Evolutionary conservation across 2,797 vertebrate genomes (phyloP).

Genomic region (Borostomias antarcticus): DNA sequence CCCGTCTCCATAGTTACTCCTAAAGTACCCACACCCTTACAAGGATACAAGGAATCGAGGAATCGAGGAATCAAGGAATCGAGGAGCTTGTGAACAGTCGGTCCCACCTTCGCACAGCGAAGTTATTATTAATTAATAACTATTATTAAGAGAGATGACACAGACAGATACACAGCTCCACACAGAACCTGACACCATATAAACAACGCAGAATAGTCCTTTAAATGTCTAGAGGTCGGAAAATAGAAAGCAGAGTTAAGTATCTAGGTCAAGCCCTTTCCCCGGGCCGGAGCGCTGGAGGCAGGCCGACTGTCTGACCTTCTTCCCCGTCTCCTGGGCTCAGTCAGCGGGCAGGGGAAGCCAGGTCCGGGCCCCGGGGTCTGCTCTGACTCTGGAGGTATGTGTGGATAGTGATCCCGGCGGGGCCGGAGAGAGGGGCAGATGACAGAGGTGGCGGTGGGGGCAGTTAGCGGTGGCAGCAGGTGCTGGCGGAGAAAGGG

Average conservation of each 20-base stretch:
- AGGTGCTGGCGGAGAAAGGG: conserved; percentile 41
- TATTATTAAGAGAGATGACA: neutral
- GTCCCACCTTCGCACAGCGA: neutral
- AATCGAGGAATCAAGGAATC: too few relatives aligned
- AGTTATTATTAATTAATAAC: neutral
- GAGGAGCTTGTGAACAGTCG: too few relatives aligned
- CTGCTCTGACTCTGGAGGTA: neutral
- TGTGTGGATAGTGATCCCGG: neutral
- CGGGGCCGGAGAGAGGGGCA: neutral
- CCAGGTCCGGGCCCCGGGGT: conserved; percentile 17
- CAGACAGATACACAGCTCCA: neutral
- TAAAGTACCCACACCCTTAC: too few relatives aligned
- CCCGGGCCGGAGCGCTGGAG: conserved; percentile 7
- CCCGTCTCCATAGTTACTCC: too few relatives aligned
- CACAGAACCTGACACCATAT: conserved; percentile 7
- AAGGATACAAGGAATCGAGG: too few relatives aligned
- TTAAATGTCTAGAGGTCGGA: conserved; percentile 1
- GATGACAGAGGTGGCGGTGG: conserved; percentile 3
- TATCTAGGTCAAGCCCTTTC: conserved; percentile 3
- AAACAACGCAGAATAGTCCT: neutral
- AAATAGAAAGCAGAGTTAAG: conserved; percentile 9
- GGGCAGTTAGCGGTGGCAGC: conserved; percentile 50
- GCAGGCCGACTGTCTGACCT: conserved; percentile 42
- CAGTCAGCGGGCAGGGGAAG: conserved; percentile 9
- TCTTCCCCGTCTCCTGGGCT: conserved; percentile 29